Conservation (phyloP, 1,140 invertebrate genomes). For the Eulimnadia texana region DNA sequence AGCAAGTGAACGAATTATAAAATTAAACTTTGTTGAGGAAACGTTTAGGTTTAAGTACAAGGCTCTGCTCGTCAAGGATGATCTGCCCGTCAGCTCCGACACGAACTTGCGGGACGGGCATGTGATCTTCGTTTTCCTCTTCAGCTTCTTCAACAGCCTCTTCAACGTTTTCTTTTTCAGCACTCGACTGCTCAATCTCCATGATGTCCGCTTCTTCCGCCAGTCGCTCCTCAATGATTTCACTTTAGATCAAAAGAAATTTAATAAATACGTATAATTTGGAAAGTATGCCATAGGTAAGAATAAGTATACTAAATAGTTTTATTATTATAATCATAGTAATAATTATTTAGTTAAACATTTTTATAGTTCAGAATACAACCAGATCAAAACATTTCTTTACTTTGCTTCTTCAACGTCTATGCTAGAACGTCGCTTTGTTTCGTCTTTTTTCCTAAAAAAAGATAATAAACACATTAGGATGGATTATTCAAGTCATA, state of each 20-base stretch:
- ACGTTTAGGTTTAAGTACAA: constrained; percentile 38
- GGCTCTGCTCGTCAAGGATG: constrained; percentile 70
- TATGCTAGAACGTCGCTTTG: too few species aligned
- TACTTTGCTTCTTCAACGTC: background rate
- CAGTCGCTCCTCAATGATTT: background rate
- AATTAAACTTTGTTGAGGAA: constrained; percentile 6
- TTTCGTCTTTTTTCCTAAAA: too few species aligned
- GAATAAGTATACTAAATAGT: background rate
- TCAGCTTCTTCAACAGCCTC: constrained; percentile 30
- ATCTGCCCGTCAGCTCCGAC: constrained; percentile 73
- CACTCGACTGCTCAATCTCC: constrained; percentile 15
- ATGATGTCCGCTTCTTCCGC: constrained; percentile 18
- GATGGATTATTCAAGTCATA: too few species aligned
- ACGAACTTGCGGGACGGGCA: constrained; percentile 70
- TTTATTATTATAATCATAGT: constrained; percentile 20
- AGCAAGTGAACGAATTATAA: constrained; percentile 13
- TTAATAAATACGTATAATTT: background rate
- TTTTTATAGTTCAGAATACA: background rate
- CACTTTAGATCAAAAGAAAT: background rate
- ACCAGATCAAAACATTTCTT: background rate
- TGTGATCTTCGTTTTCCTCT: constrained; percentile 30
- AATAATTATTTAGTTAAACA: constrained; percentile 40
- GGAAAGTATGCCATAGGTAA: background rate
- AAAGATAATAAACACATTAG: too few species aligned
- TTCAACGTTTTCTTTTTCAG: constrained; percentile 19